A percentile compares a stretch with the other conserved stretches of the same genome.
phyloP scores from a whole-genome alignment of 2,113 vertebrate species.

The Labeo catla region DNA sequence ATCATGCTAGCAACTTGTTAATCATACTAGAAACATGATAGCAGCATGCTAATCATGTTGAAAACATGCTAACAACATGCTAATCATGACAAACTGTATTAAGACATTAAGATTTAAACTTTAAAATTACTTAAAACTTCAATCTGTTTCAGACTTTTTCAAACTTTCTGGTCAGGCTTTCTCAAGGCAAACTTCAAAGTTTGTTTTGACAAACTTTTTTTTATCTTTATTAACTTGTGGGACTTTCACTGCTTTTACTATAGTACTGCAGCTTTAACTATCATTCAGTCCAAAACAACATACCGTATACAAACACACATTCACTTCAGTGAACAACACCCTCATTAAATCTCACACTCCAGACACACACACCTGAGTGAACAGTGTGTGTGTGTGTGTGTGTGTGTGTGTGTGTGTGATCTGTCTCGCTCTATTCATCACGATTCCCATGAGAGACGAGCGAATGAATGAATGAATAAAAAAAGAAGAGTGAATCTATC shows the following conservation, averaged over 20 bases:
- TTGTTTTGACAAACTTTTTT: no score
- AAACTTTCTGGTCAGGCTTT: no score
- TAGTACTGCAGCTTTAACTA: neutral
- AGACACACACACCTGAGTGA: neutral
- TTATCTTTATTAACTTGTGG: neutral
- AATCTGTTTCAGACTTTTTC: no score
- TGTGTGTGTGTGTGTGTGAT: neutral
- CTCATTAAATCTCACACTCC: constrained; percentile 11
- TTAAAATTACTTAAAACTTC: no score
- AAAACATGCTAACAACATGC: no score
- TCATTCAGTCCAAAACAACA: neutral
- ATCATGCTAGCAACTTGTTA: no score
- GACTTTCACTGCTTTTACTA: neutral
- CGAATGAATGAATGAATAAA: constrained; percentile 27
- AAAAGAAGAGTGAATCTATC: constrained; percentile 15
- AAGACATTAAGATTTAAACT: no score
- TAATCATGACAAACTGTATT: no score
- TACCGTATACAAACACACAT: neutral
- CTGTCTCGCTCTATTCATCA: neutral
- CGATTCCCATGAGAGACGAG: neutral
- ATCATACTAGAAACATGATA: no score
- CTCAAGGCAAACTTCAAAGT: no score
- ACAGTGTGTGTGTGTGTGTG: neutral
- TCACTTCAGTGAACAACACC: neutral
- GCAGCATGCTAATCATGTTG: no score